Evolutionary conservation across 2,888 invertebrate species (phyloP).

Genomic region (Trachelus troglodyta): DNA sequence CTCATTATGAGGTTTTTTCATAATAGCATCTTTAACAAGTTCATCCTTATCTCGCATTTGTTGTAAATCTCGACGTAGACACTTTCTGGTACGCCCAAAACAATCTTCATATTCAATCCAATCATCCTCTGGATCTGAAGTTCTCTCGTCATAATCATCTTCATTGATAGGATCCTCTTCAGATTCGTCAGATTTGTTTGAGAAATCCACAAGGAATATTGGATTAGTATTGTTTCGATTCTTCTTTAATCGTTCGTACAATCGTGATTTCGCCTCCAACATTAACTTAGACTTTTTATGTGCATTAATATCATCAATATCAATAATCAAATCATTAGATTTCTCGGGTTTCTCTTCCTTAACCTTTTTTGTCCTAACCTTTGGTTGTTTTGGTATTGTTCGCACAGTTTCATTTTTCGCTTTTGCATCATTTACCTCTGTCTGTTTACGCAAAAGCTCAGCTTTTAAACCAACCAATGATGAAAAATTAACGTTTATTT

Average conservation of each 20-base stretch:
- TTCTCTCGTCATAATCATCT: conserved; percentile 38
- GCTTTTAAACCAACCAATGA: conserved; percentile 86
- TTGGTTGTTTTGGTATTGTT: conserved; percentile 64
- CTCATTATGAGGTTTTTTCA: conserved; percentile 28
- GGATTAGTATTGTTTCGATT: conserved; percentile 45
- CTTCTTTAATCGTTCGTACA: conserved; percentile 56
- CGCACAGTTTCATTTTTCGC: conserved; percentile 70
- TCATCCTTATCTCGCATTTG: conserved; percentile 75
- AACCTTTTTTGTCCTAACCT: conserved; percentile 55
- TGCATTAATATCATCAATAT: conserved; percentile 49
- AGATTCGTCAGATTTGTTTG: conserved; percentile 47
- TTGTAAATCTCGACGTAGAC: conserved; percentile 81
- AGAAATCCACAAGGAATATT: conserved; percentile 59
- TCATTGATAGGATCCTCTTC: conserved; percentile 41
- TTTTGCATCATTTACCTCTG: conserved; percentile 80
- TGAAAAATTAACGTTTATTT: conserved; percentile 59
- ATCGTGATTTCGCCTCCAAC: conserved; percentile 59
- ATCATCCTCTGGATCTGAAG: conserved; percentile 59
- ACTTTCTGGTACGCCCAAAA: conserved; percentile 87
- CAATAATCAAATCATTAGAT: conserved; percentile 42
- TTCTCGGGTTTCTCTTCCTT: conserved; percentile 55
- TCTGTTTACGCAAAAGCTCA: conserved; percentile 87
- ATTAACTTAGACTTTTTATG: conserved; percentile 64
- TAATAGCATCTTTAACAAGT: conserved; percentile 49
- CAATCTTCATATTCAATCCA: conserved; percentile 93